Evolutionary conservation across 2,797 vertebrate species (phyloP).

Genomic region (Poecile montanus): DNA sequence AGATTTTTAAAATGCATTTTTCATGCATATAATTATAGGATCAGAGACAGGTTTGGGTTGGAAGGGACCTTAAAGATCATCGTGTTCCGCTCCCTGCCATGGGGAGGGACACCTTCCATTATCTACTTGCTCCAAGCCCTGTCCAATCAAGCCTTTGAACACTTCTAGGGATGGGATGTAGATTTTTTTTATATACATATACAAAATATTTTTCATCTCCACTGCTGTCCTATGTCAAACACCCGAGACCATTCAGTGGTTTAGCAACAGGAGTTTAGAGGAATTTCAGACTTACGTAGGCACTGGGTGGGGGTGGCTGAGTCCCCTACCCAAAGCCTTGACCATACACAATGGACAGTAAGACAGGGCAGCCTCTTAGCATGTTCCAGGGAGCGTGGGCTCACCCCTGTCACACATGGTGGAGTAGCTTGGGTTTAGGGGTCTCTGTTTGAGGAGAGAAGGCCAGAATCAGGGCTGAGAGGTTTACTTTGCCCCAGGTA

Average conservation of each 20-base stretch:
- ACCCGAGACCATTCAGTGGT: background rate
- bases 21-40: background rate
- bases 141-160: background rate
- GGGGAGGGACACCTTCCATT: background rate
- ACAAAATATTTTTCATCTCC: background rate
- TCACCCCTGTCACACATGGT: background rate
- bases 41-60: background rate
- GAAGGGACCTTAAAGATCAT: background rate
- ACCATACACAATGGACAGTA: rapidly evolving
- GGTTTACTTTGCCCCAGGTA: background rate
- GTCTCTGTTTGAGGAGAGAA: background rate
- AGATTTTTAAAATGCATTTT: background rate
- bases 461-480: background rate
- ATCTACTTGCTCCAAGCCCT: background rate
- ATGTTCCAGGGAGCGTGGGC: rapidly evolving
- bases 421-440: background rate
- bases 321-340: background rate
- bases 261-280: background rate
- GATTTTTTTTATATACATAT: background rate
- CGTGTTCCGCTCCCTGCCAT: background rate
- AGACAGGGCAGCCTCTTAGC: rapidly evolving
- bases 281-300: background rate
- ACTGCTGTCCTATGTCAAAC: background rate
- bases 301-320: background rate
- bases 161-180: background rate